Conservation (phyloP, 2,797 vertebrate genomes). For the Sylvilagus floridanus region DNA sequence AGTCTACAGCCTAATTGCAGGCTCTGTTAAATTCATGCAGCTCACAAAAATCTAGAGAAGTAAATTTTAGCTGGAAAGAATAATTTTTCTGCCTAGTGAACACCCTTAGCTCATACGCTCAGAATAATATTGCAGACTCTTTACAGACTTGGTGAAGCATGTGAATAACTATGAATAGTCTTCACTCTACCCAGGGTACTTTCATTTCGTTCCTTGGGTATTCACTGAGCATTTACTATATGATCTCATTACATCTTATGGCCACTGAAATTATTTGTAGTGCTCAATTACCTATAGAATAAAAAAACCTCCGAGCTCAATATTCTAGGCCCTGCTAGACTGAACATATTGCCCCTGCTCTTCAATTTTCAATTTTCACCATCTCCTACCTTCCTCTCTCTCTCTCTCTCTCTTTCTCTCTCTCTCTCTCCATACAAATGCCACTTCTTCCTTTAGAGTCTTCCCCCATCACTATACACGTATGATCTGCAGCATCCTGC, state of each 20-base stretch:
- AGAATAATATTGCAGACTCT: not conserved
- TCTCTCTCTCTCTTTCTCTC: no score
- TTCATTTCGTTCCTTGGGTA: not conserved
- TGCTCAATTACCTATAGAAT: not conserved
- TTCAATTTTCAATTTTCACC: not conserved
- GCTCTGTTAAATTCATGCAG: not conserved
- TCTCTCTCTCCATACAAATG: not conserved
- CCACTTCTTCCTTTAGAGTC: not conserved
- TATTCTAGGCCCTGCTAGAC: no score
- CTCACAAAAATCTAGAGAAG: not conserved
- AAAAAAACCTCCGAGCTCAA: not conserved
- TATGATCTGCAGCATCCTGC: not conserved
- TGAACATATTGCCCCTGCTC: not conserved
- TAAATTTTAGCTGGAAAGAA: not conserved
- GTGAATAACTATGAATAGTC: not conserved
- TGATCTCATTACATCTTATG: not conserved
- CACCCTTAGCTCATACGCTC: not conserved
- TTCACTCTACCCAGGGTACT: not conserved
- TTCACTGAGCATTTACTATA: not conserved
- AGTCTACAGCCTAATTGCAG: not conserved
- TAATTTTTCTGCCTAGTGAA: not conserved
- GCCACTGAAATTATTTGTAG: not conserved
- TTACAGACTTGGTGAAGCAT: not conserved
- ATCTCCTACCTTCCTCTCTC: not conserved
- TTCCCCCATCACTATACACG: not conserved